Base-by-base conservation (phyloP, 2,888 invertebrate species). In the Eupithecia abbreviata region DNA sequence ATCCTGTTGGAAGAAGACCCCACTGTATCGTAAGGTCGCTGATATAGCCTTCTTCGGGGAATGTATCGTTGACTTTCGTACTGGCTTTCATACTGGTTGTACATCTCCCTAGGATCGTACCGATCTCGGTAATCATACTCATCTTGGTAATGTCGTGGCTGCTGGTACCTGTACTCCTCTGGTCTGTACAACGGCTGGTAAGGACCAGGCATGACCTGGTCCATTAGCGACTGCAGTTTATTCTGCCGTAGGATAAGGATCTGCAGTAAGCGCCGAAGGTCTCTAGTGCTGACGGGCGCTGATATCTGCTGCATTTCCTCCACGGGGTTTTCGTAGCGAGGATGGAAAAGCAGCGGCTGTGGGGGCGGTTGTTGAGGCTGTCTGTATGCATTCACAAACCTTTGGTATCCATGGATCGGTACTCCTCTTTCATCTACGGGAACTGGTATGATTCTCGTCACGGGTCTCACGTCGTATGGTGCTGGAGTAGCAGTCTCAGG, bases 201-300 rank as follows among this genome's bases (percentile, higher is more conserved):
- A 3, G 93, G 90, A 0, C 89, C 90, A 5, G 93, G 91, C 66
- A 94, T 87, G 78, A 93, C 87, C 82, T 94, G 93, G 77, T 95
- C 95, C 93, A 95, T 96, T 30, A 96, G 88, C 66, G 93, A 91
- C 88, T 96, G 96, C 81, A 96, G 85, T 68, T 95, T 92, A 82
- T 95, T 96, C 89, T 97, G 97, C 72, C 97, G 92, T 49, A 96
- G 87, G 58, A 97, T 95, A 75, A 97, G 90, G 86, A 96, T 95
- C 80, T 97, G 96, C 7, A 97, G 91, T 65, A 97, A 90, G 71
- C 96, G 94, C 85, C 97, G 96, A 78, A 97, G 96, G 86, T 97
- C 97, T 84, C 96, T 95, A 2, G 97, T 96, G 85, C 97, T 97
- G 3, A 97, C 96, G 9, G 97, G 97, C 12, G 97, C 96, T 71